Percentiles rank a stretch among this genome's conserved stretches.
phyloP scores from a whole-genome alignment of 2,888 invertebrate genomes.

The Carcina quercana region DNA sequence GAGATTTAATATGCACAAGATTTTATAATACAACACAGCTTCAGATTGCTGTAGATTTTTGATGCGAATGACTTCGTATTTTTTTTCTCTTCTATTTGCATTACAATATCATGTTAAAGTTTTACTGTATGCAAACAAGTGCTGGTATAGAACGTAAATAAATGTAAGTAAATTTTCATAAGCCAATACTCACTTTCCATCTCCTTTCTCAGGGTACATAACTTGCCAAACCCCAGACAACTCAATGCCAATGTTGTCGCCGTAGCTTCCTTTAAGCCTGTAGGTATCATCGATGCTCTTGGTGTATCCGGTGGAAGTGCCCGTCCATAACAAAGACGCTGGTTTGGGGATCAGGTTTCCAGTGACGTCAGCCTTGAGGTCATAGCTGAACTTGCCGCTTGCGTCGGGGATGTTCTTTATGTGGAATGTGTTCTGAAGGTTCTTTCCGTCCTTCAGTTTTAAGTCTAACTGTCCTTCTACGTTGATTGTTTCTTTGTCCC shows the following conservation, averaged over 20 bases:
- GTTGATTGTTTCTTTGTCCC: slow-evolving; percentile 37
- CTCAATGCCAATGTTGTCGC: slow-evolving; percentile 49
- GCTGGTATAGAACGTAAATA: too few species aligned
- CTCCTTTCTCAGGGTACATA: slow-evolving; percentile 36
- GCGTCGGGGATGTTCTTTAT: slow-evolving; percentile 40
- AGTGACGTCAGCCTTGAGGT: slow-evolving; percentile 46
- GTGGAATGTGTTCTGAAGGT: slow-evolving; percentile 37
- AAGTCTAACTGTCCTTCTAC: slow-evolving; percentile 49
- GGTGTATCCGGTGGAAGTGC: slow-evolving; percentile 31
- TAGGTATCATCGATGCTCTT: slow-evolving; percentile 44
- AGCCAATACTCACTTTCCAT: slow-evolving; percentile 55
- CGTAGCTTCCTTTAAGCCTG: slow-evolving; percentile 57
- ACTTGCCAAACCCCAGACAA: slow-evolving; percentile 51
- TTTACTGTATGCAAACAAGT: too few species aligned
- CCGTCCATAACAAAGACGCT: slow-evolving; percentile 28
- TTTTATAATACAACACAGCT: too few species aligned
- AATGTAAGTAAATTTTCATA: too few species aligned
- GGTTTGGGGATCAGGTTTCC: slow-evolving; percentile 52
- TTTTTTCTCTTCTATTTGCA: too few species aligned
- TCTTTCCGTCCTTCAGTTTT: slow-evolving; percentile 46
- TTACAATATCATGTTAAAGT: too few species aligned
- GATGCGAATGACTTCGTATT: too few species aligned
- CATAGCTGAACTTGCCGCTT: slow-evolving; percentile 39
- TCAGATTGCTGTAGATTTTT: too few species aligned
- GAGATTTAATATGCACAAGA: too few species aligned